Percentiles rank a stretch among this genome's conserved stretches.
These are phyloP conservation scores for Acanthurus lineatus DNA, from an alignment of 2,797 vertebrate genomes.

Conservation along the genomic window DNA sequence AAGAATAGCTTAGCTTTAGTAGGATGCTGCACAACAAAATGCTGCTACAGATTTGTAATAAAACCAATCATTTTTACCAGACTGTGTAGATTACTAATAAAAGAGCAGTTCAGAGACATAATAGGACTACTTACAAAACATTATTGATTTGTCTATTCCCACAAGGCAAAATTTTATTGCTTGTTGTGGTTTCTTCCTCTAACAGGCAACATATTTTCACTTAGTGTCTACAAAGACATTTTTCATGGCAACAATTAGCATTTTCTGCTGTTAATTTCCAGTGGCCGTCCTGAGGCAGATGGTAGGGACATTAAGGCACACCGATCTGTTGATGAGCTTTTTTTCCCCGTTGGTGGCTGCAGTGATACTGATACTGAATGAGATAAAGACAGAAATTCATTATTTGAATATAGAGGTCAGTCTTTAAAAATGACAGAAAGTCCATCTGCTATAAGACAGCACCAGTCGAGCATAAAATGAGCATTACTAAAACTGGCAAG, in stretches of 20 bases:
- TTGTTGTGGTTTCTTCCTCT: slow-evolving; percentile 48
- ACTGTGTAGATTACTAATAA: slow-evolving; percentile 49
- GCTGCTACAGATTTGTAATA: background rate
- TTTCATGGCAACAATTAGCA: slow-evolving; percentile 58
- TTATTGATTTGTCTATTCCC: slow-evolving; percentile 51
- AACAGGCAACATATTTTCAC: slow-evolving; percentile 58
- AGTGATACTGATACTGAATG: background rate
- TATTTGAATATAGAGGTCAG: slow-evolving; percentile 10
- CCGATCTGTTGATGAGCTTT: slow-evolving; percentile 17
- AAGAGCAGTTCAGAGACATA: slow-evolving; percentile 42
- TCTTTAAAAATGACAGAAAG: slow-evolving; percentile 16
- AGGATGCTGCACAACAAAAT: slow-evolving; percentile 8
- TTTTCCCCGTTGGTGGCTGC: background rate
- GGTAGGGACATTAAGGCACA: slow-evolving; percentile 49
- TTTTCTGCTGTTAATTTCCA: slow-evolving; percentile 53
- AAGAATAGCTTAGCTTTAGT: background rate
- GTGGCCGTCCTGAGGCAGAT: slow-evolving; percentile 47
- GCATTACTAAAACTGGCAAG: slow-evolving; percentile 26
- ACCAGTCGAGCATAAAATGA: slow-evolving; percentile 16
- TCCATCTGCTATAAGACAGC: slow-evolving; percentile 9
- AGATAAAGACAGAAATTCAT: background rate
- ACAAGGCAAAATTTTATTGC: slow-evolving; percentile 43
- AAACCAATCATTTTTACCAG: slow-evolving; percentile 37
- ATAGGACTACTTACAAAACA: slow-evolving; percentile 39
- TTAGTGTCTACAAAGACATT: slow-evolving; percentile 60